Conservation (phyloP, 2,113 vertebrate genomes). For the Stomatorhinus ivindoensis region DNA sequence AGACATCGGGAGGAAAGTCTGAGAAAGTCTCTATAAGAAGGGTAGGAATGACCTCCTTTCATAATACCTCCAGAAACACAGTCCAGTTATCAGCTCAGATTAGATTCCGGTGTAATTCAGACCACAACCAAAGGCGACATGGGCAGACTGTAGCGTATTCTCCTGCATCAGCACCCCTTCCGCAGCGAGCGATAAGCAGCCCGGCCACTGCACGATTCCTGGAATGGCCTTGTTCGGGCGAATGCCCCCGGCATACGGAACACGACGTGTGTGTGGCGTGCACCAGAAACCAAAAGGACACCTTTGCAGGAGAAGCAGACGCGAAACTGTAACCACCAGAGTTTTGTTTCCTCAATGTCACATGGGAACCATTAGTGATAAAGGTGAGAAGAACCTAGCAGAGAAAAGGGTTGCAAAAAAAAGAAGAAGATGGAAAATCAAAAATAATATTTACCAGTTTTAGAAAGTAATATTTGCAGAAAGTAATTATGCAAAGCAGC, state of each 20-base stretch:
- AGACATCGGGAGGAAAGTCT: neutral
- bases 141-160: neutral
- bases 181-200: no score
- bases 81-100: neutral
- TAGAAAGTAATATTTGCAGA: neutral
- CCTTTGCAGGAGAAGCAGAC: neutral
- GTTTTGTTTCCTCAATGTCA: neutral
- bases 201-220: neutral
- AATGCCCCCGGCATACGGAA: neutral
- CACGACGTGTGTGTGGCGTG: neutral
- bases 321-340: neutral
- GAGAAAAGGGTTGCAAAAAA: neutral
- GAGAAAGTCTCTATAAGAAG: neutral
- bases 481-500: neutral
- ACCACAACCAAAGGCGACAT: neutral
- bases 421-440: neutral
- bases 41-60: neutral
- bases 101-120: neutral
- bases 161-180: neutral
- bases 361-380: neutral
- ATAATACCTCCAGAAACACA: neutral
- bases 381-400: neutral
- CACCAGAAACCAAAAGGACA: conserved; percentile 10
- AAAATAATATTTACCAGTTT: neutral
- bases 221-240: neutral